phyloP scores from a whole-genome alignment of 64 coral and sea anemone genomes.

The Stichodactyla mertensii region DNA sequence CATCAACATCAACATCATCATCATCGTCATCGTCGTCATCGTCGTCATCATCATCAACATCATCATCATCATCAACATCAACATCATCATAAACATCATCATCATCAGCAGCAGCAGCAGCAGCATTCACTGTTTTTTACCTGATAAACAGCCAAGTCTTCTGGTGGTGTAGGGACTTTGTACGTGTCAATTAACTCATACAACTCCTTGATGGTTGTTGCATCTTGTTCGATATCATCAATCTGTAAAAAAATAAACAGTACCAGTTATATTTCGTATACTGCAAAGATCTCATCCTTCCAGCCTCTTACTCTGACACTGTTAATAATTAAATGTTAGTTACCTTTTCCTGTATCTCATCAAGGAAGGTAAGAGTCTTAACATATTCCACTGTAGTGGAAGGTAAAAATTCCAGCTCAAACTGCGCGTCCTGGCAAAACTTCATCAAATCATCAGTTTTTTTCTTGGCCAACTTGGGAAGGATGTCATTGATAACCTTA shows the following conservation, averaged over 20 bases:
- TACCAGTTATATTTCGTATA: too few species aligned
- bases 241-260: conserved; percentile 37
- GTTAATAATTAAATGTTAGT: background rate
- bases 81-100: background rate
- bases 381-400: conserved; percentile 77
- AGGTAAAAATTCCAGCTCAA: conserved; percentile 77
- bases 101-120: background rate
- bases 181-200: conserved; percentile 96
- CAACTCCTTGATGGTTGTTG: conserved; percentile 80
- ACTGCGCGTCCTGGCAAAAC: conserved; percentile 97
- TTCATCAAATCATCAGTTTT: conserved; percentile 81
- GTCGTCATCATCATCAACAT: background rate
- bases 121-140: conserved; percentile 4
- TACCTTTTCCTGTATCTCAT: conserved; percentile 97
- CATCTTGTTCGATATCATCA: conserved; percentile 89
- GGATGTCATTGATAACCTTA: conserved; percentile 95
- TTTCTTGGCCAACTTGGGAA: conserved; percentile 90
- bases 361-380: conserved; percentile 78
- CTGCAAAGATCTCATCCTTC: too few species aligned
- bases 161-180: conserved; percentile 92
- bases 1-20: too few species aligned
- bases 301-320: too few species aligned
- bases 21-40: background rate
- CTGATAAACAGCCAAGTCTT: conserved; percentile 97
- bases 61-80: background rate